Evolutionary conservation across 2,113 vertebrate species (phyloP).

Genomic region (Girardinichthys multiradiatus): DNA sequence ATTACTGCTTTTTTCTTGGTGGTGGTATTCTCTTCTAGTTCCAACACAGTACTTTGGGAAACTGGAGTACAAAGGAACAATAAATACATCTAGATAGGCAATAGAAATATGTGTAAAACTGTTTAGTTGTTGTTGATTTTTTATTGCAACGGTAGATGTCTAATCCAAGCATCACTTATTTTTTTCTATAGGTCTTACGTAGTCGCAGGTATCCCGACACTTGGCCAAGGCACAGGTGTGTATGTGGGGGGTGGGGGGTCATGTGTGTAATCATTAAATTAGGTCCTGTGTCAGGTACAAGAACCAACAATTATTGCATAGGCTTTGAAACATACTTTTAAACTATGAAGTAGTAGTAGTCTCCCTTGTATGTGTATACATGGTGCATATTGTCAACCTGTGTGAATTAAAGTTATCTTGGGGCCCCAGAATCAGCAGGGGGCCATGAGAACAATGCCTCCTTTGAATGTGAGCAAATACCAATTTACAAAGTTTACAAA

Average conservation of each 20-base stretch:
- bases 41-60: slow-evolving; percentile 31
- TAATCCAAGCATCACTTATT: neutral
- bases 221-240: neutral
- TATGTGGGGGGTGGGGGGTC: too few species aligned
- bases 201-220: neutral
- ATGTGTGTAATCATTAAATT: too few species aligned
- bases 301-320: too few species aligned
- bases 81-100: slow-evolving; percentile 45
- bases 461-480: neutral
- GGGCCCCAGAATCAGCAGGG: too few species aligned
- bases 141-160: neutral
- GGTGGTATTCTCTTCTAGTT: slow-evolving; percentile 22
- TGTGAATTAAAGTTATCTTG: too few species aligned
- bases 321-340: too few species aligned
- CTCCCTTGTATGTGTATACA: too few species aligned
- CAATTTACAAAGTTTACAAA: too few species aligned
- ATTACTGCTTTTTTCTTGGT: slow-evolving; percentile 24
- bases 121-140: neutral
- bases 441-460: too few species aligned
- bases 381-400: too few species aligned
- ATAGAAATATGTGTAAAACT: slow-evolving; percentile 34
- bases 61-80: slow-evolving; percentile 27
- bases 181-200: neutral
- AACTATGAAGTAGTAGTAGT: too few species aligned
- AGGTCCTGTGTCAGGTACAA: too few species aligned